A percentile compares a stretch with the other conserved stretches of the same genome.
phyloP scores from a whole-genome alignment of 64 coral and sea anemone genomes.

The Pachyseris speciosa region DNA sequence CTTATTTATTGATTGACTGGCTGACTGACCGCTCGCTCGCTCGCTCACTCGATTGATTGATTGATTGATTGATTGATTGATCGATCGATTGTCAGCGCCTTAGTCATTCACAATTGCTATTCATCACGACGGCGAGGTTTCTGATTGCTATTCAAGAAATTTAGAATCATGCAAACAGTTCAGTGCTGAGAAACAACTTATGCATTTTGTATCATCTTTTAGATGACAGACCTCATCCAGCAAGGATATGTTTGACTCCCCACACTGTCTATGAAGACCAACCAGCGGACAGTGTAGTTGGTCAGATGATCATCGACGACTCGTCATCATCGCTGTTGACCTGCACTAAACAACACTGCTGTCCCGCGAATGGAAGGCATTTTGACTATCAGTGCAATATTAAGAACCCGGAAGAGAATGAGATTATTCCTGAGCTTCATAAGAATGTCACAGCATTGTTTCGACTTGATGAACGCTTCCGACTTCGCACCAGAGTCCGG shows the following conservation, averaged over 20 bases:
- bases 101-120: no score
- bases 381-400: conserved; percentile 43
- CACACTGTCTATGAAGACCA: conserved; percentile 41
- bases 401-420: conserved; percentile 6
- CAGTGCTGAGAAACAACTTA: no score
- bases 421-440: background rate
- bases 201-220: background rate
- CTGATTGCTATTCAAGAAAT: no score
- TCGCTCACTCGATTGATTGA: no score
- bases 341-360: conserved; percentile 47
- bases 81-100: no score
- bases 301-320: conserved; percentile 61
- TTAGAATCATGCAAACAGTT: no score
- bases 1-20: no score
- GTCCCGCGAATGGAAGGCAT: background rate
- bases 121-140: no score
- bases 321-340: conserved; percentile 13
- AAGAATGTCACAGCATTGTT: conserved; percentile 30
- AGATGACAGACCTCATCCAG: conserved; percentile 22
- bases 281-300: background rate
- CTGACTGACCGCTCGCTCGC: no score
- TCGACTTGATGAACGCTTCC: conserved; percentile 1
- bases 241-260: conserved; percentile 26
- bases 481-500: background rate
- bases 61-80: no score